phyloP scores from a whole-genome alignment of 2,113 vertebrate species.

The Rhombomys opimus region DNA sequence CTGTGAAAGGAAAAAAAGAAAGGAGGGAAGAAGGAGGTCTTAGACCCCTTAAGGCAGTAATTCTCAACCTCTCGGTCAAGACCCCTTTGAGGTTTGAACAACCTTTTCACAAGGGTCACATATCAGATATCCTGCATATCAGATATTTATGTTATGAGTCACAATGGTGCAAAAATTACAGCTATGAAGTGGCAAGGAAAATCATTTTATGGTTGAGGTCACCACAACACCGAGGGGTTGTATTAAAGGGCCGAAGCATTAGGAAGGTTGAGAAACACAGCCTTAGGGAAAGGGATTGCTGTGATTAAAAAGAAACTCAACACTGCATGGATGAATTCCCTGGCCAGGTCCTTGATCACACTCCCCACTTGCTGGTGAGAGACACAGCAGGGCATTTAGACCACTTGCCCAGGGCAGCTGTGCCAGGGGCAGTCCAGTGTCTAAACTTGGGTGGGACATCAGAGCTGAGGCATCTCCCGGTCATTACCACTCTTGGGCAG shows the following conservation, averaged over 20 bases:
- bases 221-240: not conserved
- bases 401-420: not conserved
- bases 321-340: not conserved
- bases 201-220: not conserved
- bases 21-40: not conserved
- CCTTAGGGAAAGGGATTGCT: not conserved
- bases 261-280: not conserved
- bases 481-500: not conserved
- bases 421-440: not conserved
- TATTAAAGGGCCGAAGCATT: not conserved
- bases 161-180: too few relatives aligned
- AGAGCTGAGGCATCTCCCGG: not conserved
- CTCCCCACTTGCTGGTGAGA: not conserved
- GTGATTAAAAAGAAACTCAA: not conserved
- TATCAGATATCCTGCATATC: too few relatives aligned
- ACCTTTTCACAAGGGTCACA: too few relatives aligned
- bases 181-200: too few relatives aligned
- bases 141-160: too few relatives aligned
- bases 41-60: too few relatives aligned
- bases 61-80: not conserved
- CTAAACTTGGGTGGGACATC: not conserved
- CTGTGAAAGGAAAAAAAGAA: not conserved
- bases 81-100: too few relatives aligned
- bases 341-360: not conserved
- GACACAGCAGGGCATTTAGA: not conserved